Conservation (phyloP, 1,140 invertebrate species). For the Drosophila lowei region DNA sequence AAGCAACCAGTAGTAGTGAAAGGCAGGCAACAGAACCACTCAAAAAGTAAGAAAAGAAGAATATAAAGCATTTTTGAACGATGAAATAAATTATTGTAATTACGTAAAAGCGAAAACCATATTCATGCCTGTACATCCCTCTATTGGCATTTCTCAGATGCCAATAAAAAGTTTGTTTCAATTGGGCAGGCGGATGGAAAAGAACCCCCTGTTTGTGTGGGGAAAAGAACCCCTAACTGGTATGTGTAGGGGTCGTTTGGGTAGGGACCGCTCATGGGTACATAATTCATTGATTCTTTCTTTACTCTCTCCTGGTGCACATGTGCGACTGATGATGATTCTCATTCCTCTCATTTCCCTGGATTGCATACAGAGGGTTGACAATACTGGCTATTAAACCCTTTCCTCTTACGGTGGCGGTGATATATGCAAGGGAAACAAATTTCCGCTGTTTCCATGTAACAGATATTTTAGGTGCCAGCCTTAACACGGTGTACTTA, state of each 20-base stretch:
- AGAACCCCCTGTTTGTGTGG: neutral
- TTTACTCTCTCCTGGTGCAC: constrained; percentile 17
- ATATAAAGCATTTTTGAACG: constrained; percentile 50
- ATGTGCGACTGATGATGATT: constrained; percentile 10
- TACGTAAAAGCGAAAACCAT: constrained; percentile 51
- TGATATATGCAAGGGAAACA: no score
- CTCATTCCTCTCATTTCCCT: constrained; percentile 12
- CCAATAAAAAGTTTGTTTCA: constrained; percentile 69
- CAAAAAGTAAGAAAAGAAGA: constrained; percentile 10
- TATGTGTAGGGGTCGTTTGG: constrained; percentile 39
- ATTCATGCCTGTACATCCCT: constrained; percentile 13
- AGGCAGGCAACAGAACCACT: constrained; percentile 32
- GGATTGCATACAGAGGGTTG: constrained; percentile 20
- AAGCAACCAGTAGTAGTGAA: constrained; percentile 67
- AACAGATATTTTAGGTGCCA: no score
- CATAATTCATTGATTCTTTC: constrained; percentile 67
- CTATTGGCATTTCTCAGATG: constrained; percentile 59
- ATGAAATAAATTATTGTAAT: constrained; percentile 76
- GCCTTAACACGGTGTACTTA: no score
- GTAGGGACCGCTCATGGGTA: constrained; percentile 23
- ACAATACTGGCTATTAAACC: constrained; percentile 28
- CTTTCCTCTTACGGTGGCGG: neutral
- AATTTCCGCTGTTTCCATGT: no score
- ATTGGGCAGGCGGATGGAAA: constrained; percentile 7
- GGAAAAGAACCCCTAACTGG: constrained; percentile 23